Evolutionary conservation across 2,888 invertebrate species (phyloP).

Genomic region (Hemistola chrysoprasaria): DNA sequence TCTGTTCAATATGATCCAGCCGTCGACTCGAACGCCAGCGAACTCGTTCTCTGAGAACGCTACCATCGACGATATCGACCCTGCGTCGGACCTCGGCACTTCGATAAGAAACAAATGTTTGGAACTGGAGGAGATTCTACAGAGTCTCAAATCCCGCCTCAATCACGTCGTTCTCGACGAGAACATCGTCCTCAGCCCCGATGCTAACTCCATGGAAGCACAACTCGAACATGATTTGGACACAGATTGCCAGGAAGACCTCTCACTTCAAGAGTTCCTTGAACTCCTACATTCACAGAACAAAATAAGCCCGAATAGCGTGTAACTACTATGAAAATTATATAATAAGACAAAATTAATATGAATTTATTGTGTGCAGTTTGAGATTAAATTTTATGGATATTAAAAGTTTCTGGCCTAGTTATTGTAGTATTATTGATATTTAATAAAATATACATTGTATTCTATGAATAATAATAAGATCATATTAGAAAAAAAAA

Average conservation of each 20-base stretch:
- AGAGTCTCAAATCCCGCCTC: conserved; percentile 73
- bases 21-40: conserved; percentile 72
- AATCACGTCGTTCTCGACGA: conserved; percentile 77
- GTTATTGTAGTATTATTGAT: conserved; percentile 31
- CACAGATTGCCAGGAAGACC: conserved; percentile 77
- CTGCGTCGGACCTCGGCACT: conserved; percentile 72
- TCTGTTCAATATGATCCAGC: conserved; percentile 68
- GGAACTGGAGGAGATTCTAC: conserved; percentile 76
- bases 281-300: conserved; percentile 75
- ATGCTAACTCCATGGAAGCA: conserved; percentile 73
- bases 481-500: too few species aligned
- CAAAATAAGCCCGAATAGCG: conserved; percentile 61
- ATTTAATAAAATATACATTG: conserved; percentile 4
- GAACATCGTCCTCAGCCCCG: conserved; percentile 75
- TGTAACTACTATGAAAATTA: conserved; percentile 53
- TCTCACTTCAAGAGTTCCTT: conserved; percentile 76
- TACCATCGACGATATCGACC: conserved; percentile 75
- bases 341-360: conserved; percentile 52
- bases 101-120: conserved; percentile 77
- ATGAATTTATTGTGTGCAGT: conserved; percentile 73
- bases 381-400: conserved; percentile 63
- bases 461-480: too few species aligned
- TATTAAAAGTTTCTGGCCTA: conserved; percentile 51
- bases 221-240: conserved; percentile 77
- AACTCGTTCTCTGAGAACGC: conserved; percentile 72